Conservation (phyloP, 2,888 invertebrate genomes). For the Electrophaes corylata region DNA sequence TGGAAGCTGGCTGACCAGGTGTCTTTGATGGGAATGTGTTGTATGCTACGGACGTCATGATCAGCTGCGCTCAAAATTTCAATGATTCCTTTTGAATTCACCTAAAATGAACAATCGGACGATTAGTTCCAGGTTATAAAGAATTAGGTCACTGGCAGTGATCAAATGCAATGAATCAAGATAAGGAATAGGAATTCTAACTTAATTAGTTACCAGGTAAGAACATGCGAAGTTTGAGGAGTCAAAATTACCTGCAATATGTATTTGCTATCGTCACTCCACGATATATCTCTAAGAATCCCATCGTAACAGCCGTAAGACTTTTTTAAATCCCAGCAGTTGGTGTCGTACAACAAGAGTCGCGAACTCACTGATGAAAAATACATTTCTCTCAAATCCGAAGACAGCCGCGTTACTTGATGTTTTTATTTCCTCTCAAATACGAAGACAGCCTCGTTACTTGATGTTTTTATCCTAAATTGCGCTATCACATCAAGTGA, state of each 20-base stretch:
- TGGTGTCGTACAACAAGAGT: constrained; percentile 81
- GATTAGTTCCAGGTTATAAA: not conserved
- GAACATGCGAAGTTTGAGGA: not conserved
- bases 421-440: constrained; percentile 26
- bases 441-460: constrained; percentile 8
- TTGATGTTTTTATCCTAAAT: constrained; percentile 26
- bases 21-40: constrained; percentile 75
- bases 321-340: constrained; percentile 81
- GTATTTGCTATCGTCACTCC: constrained; percentile 82
- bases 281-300: constrained; percentile 71
- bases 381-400: constrained; percentile 69
- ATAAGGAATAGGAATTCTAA: not conserved
- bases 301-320: constrained; percentile 77
- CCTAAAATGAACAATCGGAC: constrained; percentile 56
- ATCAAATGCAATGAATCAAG: constrained; percentile 42
- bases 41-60: constrained; percentile 72
- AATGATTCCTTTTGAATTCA: constrained; percentile 72
- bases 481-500: constrained; percentile 31
- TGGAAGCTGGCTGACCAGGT: constrained; percentile 79
- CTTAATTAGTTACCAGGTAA: not conserved
- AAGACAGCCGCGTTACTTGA: constrained; percentile 11
- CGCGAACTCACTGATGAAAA: constrained; percentile 83
- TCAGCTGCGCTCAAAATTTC: constrained; percentile 75
- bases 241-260: constrained; percentile 67
- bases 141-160: constrained; percentile 27